Conservation (phyloP, 2,113 vertebrate genomes). For the Riparia riparia region DNA sequence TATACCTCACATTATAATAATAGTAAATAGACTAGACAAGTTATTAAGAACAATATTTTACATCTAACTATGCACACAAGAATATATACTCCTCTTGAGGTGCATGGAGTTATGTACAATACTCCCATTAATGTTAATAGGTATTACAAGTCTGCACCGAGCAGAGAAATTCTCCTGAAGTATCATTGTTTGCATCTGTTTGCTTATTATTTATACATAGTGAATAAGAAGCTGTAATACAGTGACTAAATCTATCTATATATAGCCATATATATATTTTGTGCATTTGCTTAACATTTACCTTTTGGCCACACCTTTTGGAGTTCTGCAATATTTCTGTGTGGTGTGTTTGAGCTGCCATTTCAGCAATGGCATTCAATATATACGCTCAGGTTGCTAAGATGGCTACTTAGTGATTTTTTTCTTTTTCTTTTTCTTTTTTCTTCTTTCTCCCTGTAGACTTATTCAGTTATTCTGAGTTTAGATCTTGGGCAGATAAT, state of each 20-base stretch:
- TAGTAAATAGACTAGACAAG: conserved; percentile 32
- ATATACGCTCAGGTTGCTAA: neutral
- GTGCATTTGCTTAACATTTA: neutral
- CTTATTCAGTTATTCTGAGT: neutral
- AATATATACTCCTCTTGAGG: conserved; percentile 38
- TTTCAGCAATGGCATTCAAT: neutral
- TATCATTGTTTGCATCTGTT: conserved; percentile 46
- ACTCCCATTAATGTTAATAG: conserved; percentile 63
- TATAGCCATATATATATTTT: neutral
- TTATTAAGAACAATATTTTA: conserved; percentile 67
- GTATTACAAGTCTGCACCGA: conserved; percentile 34
- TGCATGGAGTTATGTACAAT: conserved; percentile 9
- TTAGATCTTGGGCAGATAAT: neutral
- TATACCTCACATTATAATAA: conserved; percentile 25
- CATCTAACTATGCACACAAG: conserved; percentile 44
- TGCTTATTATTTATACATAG: neutral
- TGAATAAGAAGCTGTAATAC: neutral
- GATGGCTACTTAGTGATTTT: neutral
- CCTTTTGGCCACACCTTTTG: neutral
- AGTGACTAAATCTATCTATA: neutral
- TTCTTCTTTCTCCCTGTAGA: neutral
- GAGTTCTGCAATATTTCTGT: neutral
- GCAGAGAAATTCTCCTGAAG: conserved; percentile 48
- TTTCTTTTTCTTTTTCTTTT: neutral
- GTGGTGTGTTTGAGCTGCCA: neutral